phyloP scores from a whole-genome alignment of 2,888 invertebrate species.

The Hypsopygia costalis region DNA sequence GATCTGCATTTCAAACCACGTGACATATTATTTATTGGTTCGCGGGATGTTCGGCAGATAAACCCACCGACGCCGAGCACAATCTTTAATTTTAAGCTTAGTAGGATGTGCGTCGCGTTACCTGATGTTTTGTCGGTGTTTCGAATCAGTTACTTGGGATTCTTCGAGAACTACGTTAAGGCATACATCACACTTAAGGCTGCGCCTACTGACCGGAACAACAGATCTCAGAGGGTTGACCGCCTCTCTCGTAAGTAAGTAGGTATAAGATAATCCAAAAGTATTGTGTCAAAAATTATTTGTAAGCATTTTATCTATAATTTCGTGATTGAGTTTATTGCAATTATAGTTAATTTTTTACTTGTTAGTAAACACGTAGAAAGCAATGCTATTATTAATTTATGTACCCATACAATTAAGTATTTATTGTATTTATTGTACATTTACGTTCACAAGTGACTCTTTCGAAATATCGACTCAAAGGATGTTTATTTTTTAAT shows the following conservation, averaged over 20 bases:
- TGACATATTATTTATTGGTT: slow-evolving; percentile 65
- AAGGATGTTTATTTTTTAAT: slow-evolving; percentile 26
- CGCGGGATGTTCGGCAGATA: slow-evolving; percentile 57
- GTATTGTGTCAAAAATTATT: slow-evolving; percentile 8
- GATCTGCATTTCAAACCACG: slow-evolving; percentile 54
- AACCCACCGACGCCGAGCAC: slow-evolving; percentile 74
- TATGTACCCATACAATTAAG: background rate
- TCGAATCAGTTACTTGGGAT: slow-evolving; percentile 32
- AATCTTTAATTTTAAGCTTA: slow-evolving; percentile 54
- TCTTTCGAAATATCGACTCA: slow-evolving; percentile 20
- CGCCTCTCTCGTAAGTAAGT: slow-evolving; percentile 4
- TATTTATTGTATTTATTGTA: slow-evolving; percentile 4
- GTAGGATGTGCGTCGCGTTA: slow-evolving; percentile 67
- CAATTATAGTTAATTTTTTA: background rate
- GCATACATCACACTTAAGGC: slow-evolving; percentile 7
- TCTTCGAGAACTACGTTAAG: background rate
- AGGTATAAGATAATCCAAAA: slow-evolving; percentile 10
- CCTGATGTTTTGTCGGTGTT: slow-evolving; percentile 54
- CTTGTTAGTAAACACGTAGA: background rate
- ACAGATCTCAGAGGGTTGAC: slow-evolving; percentile 15
- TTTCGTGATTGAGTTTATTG: background rate
- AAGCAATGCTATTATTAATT: background rate
- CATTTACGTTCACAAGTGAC: slow-evolving; percentile 10
- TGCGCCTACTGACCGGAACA: slow-evolving; percentile 10
- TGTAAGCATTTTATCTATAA: slow-evolving; percentile 1